Percentiles rank a stretch among this genome's conserved stretches.
These are phyloP conservation scores for Cephalopachus bancanus DNA, from an alignment of 2,797 vertebrate genomes.

Conservation along the genomic window DNA sequence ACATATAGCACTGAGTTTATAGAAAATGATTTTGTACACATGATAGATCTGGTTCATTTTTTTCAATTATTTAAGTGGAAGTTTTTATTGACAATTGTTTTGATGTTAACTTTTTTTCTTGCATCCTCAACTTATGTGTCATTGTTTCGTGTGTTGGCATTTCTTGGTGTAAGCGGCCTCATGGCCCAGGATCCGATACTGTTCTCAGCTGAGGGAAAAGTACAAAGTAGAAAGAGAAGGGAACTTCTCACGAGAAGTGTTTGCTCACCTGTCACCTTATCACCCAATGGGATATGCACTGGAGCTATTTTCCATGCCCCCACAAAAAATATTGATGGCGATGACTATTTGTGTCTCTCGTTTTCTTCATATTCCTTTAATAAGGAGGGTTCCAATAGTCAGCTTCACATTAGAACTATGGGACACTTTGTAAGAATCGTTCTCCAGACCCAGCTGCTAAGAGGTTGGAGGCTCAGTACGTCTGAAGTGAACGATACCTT, in stretches of 20 bases:
- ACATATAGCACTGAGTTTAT: background rate
- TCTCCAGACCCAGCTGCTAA: background rate
- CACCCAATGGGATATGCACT: background rate
- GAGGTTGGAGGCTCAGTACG: background rate
- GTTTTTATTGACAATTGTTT: constrained; percentile 33
- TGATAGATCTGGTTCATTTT: background rate
- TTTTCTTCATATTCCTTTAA: background rate
- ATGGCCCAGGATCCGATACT: background rate
- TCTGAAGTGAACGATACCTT: background rate
- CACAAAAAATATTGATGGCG: background rate
- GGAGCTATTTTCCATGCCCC: accelerated
- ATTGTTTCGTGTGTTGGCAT: background rate
- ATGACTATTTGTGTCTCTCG: background rate
- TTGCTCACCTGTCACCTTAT: background rate
- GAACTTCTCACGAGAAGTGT: background rate
- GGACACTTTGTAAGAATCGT: background rate
- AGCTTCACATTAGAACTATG: background rate
- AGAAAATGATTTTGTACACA: background rate
- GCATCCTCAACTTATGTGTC: background rate
- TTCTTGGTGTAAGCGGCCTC: background rate
- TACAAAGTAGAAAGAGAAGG: background rate
- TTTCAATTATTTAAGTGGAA: background rate
- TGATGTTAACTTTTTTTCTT: background rate
- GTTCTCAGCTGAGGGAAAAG: background rate
- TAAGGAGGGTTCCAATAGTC: background rate